Base-by-base conservation (phyloP, 1,140 invertebrate genomes). In the Caenorhabditis tropicalis region DNA sequence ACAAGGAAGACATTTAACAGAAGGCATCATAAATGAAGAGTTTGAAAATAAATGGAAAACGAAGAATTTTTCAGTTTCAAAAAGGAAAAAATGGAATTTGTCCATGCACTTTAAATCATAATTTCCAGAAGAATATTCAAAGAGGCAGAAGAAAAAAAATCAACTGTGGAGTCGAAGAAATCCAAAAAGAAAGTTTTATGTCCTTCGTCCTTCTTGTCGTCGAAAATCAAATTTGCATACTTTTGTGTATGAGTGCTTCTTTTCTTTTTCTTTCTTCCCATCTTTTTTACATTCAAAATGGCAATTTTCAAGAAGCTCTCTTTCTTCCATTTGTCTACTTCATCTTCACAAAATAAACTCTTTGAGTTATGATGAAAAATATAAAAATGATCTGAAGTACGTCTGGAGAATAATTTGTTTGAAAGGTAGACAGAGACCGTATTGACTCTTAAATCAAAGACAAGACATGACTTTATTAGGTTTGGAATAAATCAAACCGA, bases 141-240 rank as follows among this genome's bases (percentile, higher is more conserved):
- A 56, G 29, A 10, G 21, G 12, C 29, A 56, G 19, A 10, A 2
- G 29, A 24, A 36, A 16, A 36, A 65, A 65, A 43, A n/a, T 43
- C 33, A 74, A 74, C 7, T 31, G 33, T 74, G 36, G 43, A 36
- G 6, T 74, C 36, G 15, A 19, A 74, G n/a, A 43, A 43, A n/a
- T 43, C n/a, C 65, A 21, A 46, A 74, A 65, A n/a, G 43, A 46
- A 10, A 33, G 33, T 24, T 74, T 65, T 58, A 27, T 65, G 33
- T 43, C 29, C 39, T 58, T 5, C 33, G 65, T 74, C 65, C 21
- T 74, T 74, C 65, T 43, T 43, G 36, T 74, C 65, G 65, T 74
- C 65, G 36, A 43, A 74, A 74, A 74, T 74, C 65, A 74, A 74
- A 74, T 74, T 74, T 74, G 36, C 65, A 43, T 43, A 39, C 65